Conservation (phyloP, 2,113 vertebrate genomes). For the Bungarus multicinctus region DNA sequence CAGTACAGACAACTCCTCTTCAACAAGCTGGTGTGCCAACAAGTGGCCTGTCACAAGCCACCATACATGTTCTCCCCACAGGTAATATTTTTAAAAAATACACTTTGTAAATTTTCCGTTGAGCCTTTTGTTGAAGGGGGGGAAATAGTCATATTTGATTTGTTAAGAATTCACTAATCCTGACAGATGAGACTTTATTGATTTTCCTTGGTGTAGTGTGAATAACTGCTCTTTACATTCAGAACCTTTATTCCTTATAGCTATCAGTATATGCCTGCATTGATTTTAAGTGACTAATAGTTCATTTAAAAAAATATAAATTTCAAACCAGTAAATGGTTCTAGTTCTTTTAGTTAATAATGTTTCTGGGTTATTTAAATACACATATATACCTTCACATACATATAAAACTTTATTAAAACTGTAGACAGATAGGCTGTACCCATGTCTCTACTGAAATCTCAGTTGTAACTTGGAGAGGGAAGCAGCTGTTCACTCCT, state of each 20-base stretch:
- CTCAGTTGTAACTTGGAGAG: background rate
- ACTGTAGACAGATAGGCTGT: background rate
- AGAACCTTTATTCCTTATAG: background rate
- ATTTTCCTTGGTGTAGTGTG: background rate
- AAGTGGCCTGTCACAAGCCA: conserved; percentile 72
- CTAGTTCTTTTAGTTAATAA: background rate
- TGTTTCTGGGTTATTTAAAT: background rate
- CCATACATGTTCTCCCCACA: conserved; percentile 77
- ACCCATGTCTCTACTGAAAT: background rate
- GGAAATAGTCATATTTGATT: background rate
- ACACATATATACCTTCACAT: background rate
- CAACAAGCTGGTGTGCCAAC: conserved; percentile 69
- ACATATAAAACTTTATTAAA: background rate
- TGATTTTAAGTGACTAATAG: background rate
- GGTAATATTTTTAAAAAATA: conserved; percentile 54
- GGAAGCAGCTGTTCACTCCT: background rate
- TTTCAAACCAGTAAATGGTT: background rate
- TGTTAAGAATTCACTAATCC: background rate
- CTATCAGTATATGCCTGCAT: background rate
- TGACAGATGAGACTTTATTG: background rate
- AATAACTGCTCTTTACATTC: background rate
- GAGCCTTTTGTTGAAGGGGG: background rate
- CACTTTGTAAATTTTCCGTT: background rate
- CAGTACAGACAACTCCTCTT: conserved; percentile 61
- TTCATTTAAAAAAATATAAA: background rate